Evolutionary conservation across 2,113 vertebrate genomes (phyloP), one percentile per base, ranked within the genome.

Genomic region (Halichoeres trimaculatus): DNA sequence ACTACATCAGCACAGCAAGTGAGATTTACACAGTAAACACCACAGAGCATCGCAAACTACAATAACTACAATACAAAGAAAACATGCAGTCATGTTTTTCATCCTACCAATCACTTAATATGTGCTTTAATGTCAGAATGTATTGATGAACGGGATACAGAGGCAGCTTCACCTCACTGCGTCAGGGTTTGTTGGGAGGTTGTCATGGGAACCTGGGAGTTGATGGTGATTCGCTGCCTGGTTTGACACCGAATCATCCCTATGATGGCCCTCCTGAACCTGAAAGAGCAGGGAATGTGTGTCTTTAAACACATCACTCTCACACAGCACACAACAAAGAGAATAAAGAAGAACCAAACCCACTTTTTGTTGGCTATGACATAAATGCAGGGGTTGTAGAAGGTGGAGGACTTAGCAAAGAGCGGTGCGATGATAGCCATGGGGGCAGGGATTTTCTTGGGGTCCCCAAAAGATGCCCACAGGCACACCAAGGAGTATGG

Each of bases 321-420:
- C 16, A 4, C 7, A 2, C 3, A 41, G 8, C 19, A 68, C 13
- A 14, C 19, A 13, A 16, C 51, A 9, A 55, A 14, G 11, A 30
- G 24, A 26, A 13, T 30, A 30, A 30, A 30, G 40, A 14, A 3
- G 11, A 16, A 38, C 67, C 55, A 56, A 3, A 76, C 96, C 95
- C 92, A 99, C 98, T 96, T 99, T 88, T 95, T 99, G 92, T 99
- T 99, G 79, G 98, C 96, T 59, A 95, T 81, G 0, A 98, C 97
- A 64, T 99, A 99, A 90, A 99, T 99, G 85, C 96, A 99, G 41
- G 98, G 98, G 80, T 99, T 99, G 89, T 99, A 99, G 88, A 99
- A 98, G 0, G 98, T 99, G 80, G 98, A 99, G 17, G 98, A 99
- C 76, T 99, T 99, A 76, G 98, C 98, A 2, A 99, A 99, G 1